Base-by-base conservation (phyloP, 64 coral and sea anemone species). In the Porites australiensis region DNA sequence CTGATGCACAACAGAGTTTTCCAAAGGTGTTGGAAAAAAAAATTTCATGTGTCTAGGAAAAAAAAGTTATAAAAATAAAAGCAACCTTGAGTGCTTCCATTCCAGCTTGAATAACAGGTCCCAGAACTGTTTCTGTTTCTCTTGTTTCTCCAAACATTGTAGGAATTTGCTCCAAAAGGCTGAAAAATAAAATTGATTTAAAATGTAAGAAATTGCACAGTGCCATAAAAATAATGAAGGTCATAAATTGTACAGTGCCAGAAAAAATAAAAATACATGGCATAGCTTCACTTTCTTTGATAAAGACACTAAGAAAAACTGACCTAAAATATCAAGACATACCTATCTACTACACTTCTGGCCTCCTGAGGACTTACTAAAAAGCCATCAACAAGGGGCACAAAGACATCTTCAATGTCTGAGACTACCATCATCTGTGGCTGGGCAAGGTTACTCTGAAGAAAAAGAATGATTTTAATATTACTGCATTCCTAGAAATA, bases 391-490 rank as follows among this genome's bases (percentile, higher is more conserved):
- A 99, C 91, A 6, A 99, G 85, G 13, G 98, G 98, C 8, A 99
- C 98, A 89, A 99, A 99, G 16, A 99, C 82, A 66, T 99, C 98
- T 79, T 99, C 94, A 20, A 94, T 89, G 72, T 99, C 98, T 45
- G 94, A 91, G 3, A 99, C 98, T 22, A 99, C 94, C 98, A 99
- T 99, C 98, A 99, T 99, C 48, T 99, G 98, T 0, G 98, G 98
- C 54, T 99, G 98, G 11, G 98, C 98, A 62, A 99, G 76, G 89
- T 99, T 99, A 75, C 90, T 77, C 98, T 99, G 51, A 5, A 10
- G 90, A 9, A 43, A 77, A 8, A 86, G 50, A 77, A 44, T 2
- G 47, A 88, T 1, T 14, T 6, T 87, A 53, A 72, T 23, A 43
- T 21, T 72, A 10, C 7, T 37, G 27, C 27, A 46, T 22, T 72